phyloP scores from a whole-genome alignment of 2,797 vertebrate species.

The Eurystomus glaucurus region DNA sequence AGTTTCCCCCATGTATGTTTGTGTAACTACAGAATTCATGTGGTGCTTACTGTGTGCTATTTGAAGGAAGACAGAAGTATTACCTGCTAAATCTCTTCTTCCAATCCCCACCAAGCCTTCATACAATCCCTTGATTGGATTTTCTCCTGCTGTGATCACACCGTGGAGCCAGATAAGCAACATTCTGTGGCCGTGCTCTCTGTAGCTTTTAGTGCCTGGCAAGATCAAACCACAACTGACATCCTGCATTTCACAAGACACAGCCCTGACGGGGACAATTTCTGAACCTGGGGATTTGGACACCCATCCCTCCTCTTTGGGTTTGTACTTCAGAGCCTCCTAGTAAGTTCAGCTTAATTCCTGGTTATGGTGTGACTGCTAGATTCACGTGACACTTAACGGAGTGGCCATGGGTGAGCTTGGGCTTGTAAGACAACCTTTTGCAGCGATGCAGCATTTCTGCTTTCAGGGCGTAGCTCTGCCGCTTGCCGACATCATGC shows the following conservation, averaged over 20 bases:
- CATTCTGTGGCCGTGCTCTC: conserved; percentile 93
- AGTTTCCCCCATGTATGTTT: background rate
- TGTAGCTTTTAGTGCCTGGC: conserved; percentile 91
- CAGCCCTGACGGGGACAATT: rapidly evolving
- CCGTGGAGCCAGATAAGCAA: conserved; percentile 94
- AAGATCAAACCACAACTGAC: background rate
- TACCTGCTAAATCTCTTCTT: conserved; percentile 91
- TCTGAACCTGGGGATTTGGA: background rate
- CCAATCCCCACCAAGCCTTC: conserved; percentile 90
- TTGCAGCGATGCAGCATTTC: background rate
- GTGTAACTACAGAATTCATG: background rate
- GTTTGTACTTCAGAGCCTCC: background rate
- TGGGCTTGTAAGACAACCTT: background rate
- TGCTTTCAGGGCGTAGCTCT: background rate
- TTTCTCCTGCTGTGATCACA: conserved; percentile 83
- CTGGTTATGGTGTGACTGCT: background rate
- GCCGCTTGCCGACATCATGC: background rate
- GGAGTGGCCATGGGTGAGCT: background rate
- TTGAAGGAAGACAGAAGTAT: conserved; percentile 4
- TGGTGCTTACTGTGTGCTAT: background rate
- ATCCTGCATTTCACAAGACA: rapidly evolving
- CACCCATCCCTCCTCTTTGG: background rate
- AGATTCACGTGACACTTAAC: rapidly evolving
- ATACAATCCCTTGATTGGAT: conserved; percentile 91
- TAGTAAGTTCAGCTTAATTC: background rate